Evolutionary conservation across 1,140 invertebrate genomes (phyloP), one percentile per base, ranked within the genome.

Genomic region (Carposina sasakii): DNA sequence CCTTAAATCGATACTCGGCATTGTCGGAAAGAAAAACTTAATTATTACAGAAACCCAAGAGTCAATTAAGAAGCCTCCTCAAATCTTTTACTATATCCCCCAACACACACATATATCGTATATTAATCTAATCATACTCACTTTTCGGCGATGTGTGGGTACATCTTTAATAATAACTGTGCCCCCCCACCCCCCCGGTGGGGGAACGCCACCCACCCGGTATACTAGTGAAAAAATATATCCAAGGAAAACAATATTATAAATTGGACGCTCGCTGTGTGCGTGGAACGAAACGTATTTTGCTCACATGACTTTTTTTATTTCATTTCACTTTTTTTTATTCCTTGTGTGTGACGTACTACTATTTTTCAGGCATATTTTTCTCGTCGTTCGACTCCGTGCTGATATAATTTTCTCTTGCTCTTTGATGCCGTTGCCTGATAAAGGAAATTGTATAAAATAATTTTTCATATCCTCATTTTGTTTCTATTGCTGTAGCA

Each of bases 221-320:
- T 64, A 69, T 65, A 72, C 76, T 81, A 81, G 72, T 81, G 79
- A 79, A 83, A 83, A 83, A 83, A 81, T 78, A 83, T 83, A 83
- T 79, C 74, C 48, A 71, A 79, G 70, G 77, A 83, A 83, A 83
- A 83, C 79, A 83, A 83, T 83, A 83, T 83, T 83, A 83, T 83
- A 83, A 83, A 83, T 83, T 81, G 79, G 74, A 68, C 57, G 37
- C 42, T 43, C 17, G 42, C 23, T 52, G 60, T 65, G 57, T 69
- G 63, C 67, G 68, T 65, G 71, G 58, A 61, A 52, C 49, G 52
- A 52, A 46, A 54, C 64, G 71, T 67, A 67, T 74, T 74, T 67
- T 52, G 60, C 60, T 60, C 63, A 56, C 60, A 56, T 63, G 60
- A 28, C 24, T 57, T 61, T 63, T 67, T 71, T 70, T 67, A 67